These are phyloP conservation scores for Varanus komodoensis DNA, from an alignment of 2,113 vertebrate genomes.

Conservation along the genomic window DNA sequence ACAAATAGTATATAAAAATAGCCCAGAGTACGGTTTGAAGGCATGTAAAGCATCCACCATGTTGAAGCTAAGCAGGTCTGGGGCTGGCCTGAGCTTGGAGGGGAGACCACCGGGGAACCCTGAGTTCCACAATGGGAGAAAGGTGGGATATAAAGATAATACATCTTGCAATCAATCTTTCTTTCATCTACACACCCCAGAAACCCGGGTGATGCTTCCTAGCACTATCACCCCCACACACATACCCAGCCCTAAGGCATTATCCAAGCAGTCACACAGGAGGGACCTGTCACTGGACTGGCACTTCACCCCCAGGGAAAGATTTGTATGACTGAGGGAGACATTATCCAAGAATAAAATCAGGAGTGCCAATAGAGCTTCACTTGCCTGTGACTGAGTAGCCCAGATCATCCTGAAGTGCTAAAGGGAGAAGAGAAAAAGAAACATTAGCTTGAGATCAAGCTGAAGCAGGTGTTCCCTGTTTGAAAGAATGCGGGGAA, in stretches of 20 bases:
- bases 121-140: no score
- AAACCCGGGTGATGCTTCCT: not conserved
- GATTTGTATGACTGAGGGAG: not conserved
- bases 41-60: no score
- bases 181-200: not conserved
- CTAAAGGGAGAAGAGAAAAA: conserved; percentile 20
- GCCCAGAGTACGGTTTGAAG: no score
- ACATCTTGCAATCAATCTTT: no score
- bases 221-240: not conserved
- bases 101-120: no score
- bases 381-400: conserved; percentile 24
- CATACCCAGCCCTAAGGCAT: not conserved
- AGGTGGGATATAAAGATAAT: no score
- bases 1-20: no score
- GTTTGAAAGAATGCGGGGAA: not conserved
- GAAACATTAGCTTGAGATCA: not conserved
- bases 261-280: no score
- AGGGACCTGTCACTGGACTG: not conserved
- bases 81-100: no score
- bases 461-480: not conserved
- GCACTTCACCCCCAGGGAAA: not conserved
- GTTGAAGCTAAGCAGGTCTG: no score
- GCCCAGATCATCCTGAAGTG: not conserved
- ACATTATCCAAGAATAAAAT: not conserved
- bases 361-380: not conserved